phyloP scores from a whole-genome alignment of 2,797 vertebrate species.

The Aphelocoma californica region DNA sequence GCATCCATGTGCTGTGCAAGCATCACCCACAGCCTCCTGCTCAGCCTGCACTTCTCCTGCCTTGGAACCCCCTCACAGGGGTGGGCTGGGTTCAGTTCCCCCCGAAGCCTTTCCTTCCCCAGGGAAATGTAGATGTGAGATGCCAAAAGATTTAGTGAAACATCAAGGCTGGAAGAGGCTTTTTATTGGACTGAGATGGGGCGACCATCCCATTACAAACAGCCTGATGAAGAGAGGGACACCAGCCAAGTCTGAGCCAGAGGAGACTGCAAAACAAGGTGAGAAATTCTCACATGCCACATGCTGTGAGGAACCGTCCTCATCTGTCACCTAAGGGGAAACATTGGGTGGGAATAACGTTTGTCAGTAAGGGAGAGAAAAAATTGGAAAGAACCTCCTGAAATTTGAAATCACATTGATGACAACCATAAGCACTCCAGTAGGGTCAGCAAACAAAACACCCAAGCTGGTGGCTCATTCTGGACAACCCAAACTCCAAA shows the following conservation, averaged over 20 bases:
- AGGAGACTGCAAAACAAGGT: not conserved
- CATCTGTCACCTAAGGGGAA: constrained; percentile 6
- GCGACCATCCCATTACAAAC: not conserved
- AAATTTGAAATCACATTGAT: not conserved
- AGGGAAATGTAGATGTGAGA: not conserved
- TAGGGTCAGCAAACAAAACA: not conserved
- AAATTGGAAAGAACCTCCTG: constrained; percentile 3
- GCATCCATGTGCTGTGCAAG: not conserved
- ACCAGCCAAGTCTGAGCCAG: not conserved
- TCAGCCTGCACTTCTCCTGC: not conserved
- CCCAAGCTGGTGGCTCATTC: not conserved
- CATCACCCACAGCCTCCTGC: not conserved
- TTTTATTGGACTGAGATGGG: not conserved
- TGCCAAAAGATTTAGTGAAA: not conserved
- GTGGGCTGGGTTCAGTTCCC: rapidly evolving
- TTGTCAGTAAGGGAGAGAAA: constrained; percentile 21
- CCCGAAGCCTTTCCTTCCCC: not conserved
- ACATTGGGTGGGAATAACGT: not conserved
- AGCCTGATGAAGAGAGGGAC: not conserved
- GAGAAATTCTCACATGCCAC: not conserved
- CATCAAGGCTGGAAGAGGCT: not conserved
- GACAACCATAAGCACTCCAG: not conserved
- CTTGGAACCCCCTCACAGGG: not conserved
- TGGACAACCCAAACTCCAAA: not conserved
- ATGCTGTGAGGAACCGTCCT: not conserved